Base-by-base conservation (phyloP, 2,888 invertebrate genomes). In the Caenorhabditis panamensis region DNA sequence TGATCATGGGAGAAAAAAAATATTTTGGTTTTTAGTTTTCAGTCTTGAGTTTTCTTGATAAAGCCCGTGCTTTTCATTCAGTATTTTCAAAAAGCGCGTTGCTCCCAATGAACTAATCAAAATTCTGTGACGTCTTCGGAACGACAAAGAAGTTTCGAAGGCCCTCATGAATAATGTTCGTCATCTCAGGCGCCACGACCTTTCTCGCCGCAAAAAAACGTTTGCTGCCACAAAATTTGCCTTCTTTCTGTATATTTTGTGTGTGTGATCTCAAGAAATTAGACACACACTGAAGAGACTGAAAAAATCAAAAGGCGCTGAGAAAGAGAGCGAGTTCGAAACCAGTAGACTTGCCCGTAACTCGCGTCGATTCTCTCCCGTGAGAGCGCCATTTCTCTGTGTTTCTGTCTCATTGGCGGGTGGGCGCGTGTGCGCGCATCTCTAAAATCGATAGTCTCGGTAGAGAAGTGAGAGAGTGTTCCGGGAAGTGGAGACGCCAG, bases 371-470 rank as follows among this genome's bases (percentile, higher is more conserved):
- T 54, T 28, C 54, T 58, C 51, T 62, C 37, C 53, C 51, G 53
- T 61, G 41, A 22, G 61, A 16, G 26, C 28, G 56, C 58, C 41
- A 26, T 24, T 58, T 9, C 5, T 31, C 31, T 31, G 5, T 31
- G 4, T 67, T 31, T 47, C 58, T 58, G 41, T 56, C 58, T 58
- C 54, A 56, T 56, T 56, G 66, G 44, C 66, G 54, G 54, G 37
- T 56, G 28, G 41, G 20, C 56, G 66, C 54, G 44, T 44, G 66
- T 58, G 61, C 28, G 61, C 71, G 71, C 62, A 63, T 71, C 62
- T 71, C 63, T 71, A 63, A 71, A 71, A 71, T 71, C 71, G 41
- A 71, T 71, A 71, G 53, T 47, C 47, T 62, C 71, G 31, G 62
- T 62, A 58, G 24, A 41, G 18, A n/a, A n/a, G n/a, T n/a, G 61